phyloP scores from a whole-genome alignment of 2,888 invertebrate genomes.

The Tholera decimalis region DNA sequence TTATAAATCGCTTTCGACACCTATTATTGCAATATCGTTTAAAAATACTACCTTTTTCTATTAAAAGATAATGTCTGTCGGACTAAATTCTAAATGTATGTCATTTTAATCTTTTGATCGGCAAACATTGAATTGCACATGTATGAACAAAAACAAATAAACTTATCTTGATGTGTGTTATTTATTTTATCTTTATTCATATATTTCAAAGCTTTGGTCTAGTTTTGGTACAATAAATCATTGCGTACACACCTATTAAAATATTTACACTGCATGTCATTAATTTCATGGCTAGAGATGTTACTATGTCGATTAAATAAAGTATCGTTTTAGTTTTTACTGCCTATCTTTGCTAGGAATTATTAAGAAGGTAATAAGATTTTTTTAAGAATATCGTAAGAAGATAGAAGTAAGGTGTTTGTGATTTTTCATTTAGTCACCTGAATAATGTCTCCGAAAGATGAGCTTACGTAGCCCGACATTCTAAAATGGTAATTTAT shows the following conservation, averaged over 20 bases:
- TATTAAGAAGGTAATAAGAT: neutral
- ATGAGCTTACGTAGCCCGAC: too few relatives aligned
- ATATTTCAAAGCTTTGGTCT: slow-evolving; percentile 56
- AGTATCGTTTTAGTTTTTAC: neutral
- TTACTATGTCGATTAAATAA: slow-evolving; percentile 5
- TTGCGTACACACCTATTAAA: slow-evolving; percentile 67
- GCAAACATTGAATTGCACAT: slow-evolving; percentile 58
- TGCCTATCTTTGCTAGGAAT: neutral
- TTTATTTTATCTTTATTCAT: slow-evolving; percentile 55
- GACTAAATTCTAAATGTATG: slow-evolving; percentile 44
- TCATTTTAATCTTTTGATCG: slow-evolving; percentile 61
- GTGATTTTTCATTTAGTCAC: too few relatives aligned
- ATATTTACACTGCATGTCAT: slow-evolving; percentile 70
- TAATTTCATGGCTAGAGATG: slow-evolving; percentile 54
- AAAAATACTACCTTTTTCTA: slow-evolving; percentile 60
- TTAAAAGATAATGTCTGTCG: slow-evolving; percentile 44
- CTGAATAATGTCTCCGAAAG: too few relatives aligned
- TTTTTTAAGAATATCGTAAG: neutral
- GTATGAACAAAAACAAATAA: slow-evolving; percentile 58
- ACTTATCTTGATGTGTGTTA: slow-evolving; percentile 62
- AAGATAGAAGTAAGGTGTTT: neutral
- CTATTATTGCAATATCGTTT: slow-evolving; percentile 59
- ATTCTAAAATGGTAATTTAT: too few relatives aligned
- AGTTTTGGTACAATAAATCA: slow-evolving; percentile 68
- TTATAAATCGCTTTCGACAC: slow-evolving; percentile 66